Base-by-base conservation (phyloP, 2,888 invertebrate genomes). In the Amiota mariae region DNA sequence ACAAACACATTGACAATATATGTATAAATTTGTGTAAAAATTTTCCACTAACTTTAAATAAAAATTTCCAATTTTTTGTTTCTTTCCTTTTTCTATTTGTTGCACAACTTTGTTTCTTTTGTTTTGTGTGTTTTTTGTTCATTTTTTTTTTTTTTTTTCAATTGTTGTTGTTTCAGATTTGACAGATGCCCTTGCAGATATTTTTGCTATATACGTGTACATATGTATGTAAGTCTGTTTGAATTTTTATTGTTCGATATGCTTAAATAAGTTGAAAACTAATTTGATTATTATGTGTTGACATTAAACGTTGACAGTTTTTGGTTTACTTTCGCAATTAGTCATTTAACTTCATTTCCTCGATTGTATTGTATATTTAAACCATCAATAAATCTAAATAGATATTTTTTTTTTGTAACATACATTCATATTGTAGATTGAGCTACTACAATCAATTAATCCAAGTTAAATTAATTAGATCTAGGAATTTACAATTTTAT, bases 151-250 rank as follows among this genome's bases (percentile, higher is more conserved):
- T n/a, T 64, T 64, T 64, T 36, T 64, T 24, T 51, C 9, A 11
- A 57, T 71, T 76, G 84, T 75, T 85, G 78, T 85, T 83, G 83
- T 77, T 46, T 18, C 13, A 75, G 20, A 66, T 73, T 73, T 73
- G 12, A 47, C 48, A 76, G 83, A 78, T 87, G 82, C 80, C 81
- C 81, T 82, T 82, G 79, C 77, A 77, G 70, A 79, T 78, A 84
- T 82, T 72, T 57, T 56, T 73, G 75, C 3, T 36, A 36, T 36
- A 24, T 24, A 24, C 24, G 3, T n/a, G n/a, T n/a, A n/a, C n/a
- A 24, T 66, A 70, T 75, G 75, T 72, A 57, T 76, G 57, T 15
- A 77, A 73, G 54, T 73, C 74, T 77, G 76, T 74, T 72, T 73
- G 24, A 24, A 24, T 24, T n/a, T n/a, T n/a, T n/a, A n/a, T 73